Base-by-base conservation (phyloP, 1,140 invertebrate species). In the Aradophagus sp. region DNA sequence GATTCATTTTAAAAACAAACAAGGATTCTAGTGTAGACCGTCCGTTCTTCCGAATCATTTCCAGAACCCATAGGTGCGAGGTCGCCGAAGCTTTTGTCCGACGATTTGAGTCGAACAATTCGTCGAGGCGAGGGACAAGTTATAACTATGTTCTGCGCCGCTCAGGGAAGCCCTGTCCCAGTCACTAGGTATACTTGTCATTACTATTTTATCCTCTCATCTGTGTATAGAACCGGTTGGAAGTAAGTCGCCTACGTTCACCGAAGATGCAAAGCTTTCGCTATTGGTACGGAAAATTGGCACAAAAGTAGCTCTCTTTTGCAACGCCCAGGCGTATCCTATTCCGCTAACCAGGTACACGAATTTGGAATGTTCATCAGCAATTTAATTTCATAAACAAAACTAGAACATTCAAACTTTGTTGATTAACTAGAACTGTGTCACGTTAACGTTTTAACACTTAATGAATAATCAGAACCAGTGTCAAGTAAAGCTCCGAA, bases 21-120 rank as follows among this genome's bases (percentile, higher is more conserved):
- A 7, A 17, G 39, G 26, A 13, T n/a, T n/a, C n/a, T n/a, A n/a
- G n/a, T n/a, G n/a, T n/a, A n/a, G n/a, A n/a, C n/a, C n/a, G n/a
- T n/a, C n/a, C 11, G 15, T 8, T 35, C 12, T 29, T 0, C 44
- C 36, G 14, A 19, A 5, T 12, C 4, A n/a, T 61, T 81, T 83
- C 58, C 84, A 94, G 93, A 94, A 75, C 93, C 93, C 14, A 88
- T 94, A 68, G 90, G 90, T 79, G 90, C 89, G 74, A 92, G 92
- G 53, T 88, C 89, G 32, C 93, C 93, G 17, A 92, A 92, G 83
- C 89, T 95, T 79, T 91, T 91, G 32, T 89, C 90, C 66, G 90
- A 87, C 59, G 91, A 90, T 80, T 87, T 88, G 78, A 89, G 87
- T 86, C 88, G 87, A 74, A 89, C 87, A 62, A 89, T 89, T 77